phyloP scores from a whole-genome alignment of 92 coral and sea anemone species.

The Desmophyllum pertusum region DNA sequence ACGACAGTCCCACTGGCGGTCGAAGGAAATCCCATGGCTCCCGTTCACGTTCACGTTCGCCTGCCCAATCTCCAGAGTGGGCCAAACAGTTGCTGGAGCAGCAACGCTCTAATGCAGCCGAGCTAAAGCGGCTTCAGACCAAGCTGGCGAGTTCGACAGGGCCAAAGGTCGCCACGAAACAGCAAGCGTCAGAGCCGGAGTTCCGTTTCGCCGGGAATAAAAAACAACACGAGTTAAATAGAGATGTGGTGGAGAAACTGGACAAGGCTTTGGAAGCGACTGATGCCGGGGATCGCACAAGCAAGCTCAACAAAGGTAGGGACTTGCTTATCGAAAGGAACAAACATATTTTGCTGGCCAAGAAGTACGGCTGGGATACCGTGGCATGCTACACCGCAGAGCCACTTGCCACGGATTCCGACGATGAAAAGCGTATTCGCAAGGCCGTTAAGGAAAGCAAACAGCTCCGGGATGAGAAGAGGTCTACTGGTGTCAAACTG shows the following conservation, averaged over 20 bases:
- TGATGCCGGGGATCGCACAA: conserved; percentile 25
- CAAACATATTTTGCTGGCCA: conserved; percentile 60
- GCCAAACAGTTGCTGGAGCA: conserved; percentile 39
- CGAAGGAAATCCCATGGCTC: background rate
- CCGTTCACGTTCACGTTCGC: background rate
- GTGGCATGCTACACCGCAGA: conserved; percentile 25
- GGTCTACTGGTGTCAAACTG: background rate
- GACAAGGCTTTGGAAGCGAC: conserved; percentile 32
- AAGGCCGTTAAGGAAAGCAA: conserved; percentile 21
- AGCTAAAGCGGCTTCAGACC: conserved; percentile 24
- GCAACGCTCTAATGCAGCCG: conserved; percentile 24
- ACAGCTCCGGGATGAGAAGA: conserved; percentile 14
- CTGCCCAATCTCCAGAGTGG: conserved; percentile 32
- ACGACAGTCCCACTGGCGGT: background rate
- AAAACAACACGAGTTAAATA: conserved; percentile 52
- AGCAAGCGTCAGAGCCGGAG: conserved; percentile 26
- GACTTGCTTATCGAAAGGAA: conserved; percentile 53
- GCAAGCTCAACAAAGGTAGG: conserved; percentile 45
- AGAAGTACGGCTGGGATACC: conserved; percentile 26
- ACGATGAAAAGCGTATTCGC: conserved; percentile 15
- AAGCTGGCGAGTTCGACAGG: conserved; percentile 22
- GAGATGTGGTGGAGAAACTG: conserved; percentile 35
- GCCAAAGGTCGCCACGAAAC: conserved; percentile 9
- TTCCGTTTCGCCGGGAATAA: conserved; percentile 55
- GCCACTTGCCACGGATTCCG: conserved; percentile 13